These are phyloP conservation scores for Periparus ater DNA, from an alignment of 2,797 vertebrate genomes.

Conservation along the genomic window DNA sequence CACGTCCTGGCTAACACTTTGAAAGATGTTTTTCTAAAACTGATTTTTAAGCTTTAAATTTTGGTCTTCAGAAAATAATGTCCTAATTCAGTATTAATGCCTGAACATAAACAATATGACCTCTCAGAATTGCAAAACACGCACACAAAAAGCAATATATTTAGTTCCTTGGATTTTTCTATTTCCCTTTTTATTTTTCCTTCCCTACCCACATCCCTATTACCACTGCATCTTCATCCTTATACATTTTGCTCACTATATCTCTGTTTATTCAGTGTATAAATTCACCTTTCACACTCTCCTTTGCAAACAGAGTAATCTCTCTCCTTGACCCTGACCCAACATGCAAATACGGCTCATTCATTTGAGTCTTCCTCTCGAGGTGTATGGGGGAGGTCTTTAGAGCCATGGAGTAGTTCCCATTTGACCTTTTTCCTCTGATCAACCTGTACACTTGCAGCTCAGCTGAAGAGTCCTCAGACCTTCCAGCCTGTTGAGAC, in stretches of 20 bases:
- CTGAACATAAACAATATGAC: background rate
- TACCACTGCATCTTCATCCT: background rate
- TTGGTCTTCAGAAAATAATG: background rate
- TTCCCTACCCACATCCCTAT: background rate
- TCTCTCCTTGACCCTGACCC: background rate
- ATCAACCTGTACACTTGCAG: background rate
- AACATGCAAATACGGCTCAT: background rate
- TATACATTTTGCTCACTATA: background rate
- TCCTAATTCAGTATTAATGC: background rate
- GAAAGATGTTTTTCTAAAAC: background rate
- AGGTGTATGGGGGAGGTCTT: background rate
- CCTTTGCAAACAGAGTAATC: background rate
- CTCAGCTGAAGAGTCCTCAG: background rate
- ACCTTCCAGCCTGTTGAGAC: background rate
- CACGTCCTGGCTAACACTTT: background rate
- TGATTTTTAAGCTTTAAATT: background rate
- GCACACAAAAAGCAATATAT: background rate
- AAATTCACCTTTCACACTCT: background rate
- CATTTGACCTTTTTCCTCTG: background rate
- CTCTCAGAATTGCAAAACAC: background rate
- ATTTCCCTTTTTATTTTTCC: background rate
- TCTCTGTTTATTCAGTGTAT: background rate
- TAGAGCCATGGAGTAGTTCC: background rate
- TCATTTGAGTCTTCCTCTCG: background rate
- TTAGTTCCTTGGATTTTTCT: background rate